A percentile compares a stretch with the other conserved stretches of the same genome.
These are phyloP conservation scores for Malurus alboscapulatus DNA, from an alignment of 2,113 vertebrate genomes.

Conservation along the genomic window DNA sequence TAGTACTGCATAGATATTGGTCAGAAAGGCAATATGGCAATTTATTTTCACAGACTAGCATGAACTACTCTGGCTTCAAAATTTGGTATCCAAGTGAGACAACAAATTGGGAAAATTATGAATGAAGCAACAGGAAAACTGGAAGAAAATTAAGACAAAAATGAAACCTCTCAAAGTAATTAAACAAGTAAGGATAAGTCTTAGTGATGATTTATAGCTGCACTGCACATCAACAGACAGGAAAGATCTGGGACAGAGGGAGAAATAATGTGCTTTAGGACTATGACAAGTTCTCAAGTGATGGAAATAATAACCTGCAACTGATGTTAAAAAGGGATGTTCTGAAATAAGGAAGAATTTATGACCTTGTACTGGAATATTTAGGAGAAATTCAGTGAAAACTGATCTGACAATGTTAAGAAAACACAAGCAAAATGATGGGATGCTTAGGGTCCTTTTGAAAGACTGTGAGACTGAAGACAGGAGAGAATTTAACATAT, in stretches of 20 bases:
- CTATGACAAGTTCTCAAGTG: background rate
- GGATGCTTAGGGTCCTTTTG: background rate
- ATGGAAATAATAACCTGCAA: background rate
- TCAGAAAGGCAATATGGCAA: background rate
- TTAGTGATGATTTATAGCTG: background rate
- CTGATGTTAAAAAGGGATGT: background rate
- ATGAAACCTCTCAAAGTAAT: background rate
- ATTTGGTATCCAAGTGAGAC: background rate
- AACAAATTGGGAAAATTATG: background rate
- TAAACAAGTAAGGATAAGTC: background rate
- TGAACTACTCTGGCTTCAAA: background rate
- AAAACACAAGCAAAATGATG: background rate
- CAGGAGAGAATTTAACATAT: background rate
- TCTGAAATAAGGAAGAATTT: constrained; percentile 1
- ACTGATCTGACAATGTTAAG: background rate
- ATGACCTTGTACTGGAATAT: background rate
- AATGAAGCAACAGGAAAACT: background rate
- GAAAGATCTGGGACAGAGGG: background rate
- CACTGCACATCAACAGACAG: background rate
- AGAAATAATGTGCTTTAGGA: background rate
- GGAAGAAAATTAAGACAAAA: background rate
- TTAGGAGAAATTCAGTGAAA: background rate
- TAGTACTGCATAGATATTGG: background rate
- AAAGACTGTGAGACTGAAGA: background rate
- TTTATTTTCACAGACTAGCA: background rate